Evolutionary conservation across 2,888 invertebrate genomes (phyloP).

Genomic region (Cistogaster globosa): DNA sequence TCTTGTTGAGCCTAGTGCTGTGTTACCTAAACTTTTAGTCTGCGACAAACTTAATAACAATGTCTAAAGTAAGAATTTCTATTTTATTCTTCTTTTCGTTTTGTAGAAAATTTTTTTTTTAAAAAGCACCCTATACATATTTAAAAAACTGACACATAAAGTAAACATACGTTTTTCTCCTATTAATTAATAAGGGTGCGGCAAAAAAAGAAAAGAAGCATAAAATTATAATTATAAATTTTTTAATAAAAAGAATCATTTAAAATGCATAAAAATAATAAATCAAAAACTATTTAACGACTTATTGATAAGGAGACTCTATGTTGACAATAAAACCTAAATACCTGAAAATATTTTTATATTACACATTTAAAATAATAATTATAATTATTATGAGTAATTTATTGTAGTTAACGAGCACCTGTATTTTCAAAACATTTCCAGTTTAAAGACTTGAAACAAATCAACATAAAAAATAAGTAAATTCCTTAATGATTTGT

Average conservation of each 20-base stretch:
- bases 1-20: too few relatives aligned
- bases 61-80: too few relatives aligned
- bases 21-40: too few relatives aligned
- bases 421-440: slow-evolving; percentile 27
- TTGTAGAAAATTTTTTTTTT: too few relatives aligned
- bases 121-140: not conserved
- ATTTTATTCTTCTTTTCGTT: too few relatives aligned
- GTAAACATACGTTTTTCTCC: not conserved
- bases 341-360: slow-evolving; percentile 47
- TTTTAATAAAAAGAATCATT: slow-evolving; percentile 35
- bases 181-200: slow-evolving; percentile 50
- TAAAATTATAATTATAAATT: not conserved
- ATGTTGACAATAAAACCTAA: slow-evolving; percentile 14
- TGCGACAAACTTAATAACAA: too few relatives aligned
- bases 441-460: not conserved
- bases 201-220: slow-evolving; percentile 13
- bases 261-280: slow-evolving; percentile 1
- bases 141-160: slow-evolving; percentile 41
- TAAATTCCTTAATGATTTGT: slow-evolving; percentile 13
- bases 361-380: slow-evolving; percentile 44
- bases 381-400: slow-evolving; percentile 4
- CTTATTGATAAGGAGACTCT: slow-evolving; percentile 47
- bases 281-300: not conserved
- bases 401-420: slow-evolving; percentile 10
- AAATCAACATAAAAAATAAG: not conserved